Evolutionary conservation across 2,797 vertebrate genomes (phyloP).

Genomic region (Sebastes ruberrimus): DNA sequence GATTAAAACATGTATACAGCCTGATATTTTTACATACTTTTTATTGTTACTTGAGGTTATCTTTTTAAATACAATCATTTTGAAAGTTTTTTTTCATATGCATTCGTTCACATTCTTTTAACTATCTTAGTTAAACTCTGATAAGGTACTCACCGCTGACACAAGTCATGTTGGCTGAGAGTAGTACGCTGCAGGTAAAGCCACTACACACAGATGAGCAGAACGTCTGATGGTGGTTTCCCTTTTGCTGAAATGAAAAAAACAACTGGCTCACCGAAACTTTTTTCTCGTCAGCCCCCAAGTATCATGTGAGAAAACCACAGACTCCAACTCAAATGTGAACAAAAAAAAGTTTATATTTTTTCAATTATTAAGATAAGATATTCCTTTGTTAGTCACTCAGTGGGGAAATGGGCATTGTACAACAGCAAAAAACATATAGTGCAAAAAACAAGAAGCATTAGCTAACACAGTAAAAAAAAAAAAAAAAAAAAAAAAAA

Average conservation of each 20-base stretch:
- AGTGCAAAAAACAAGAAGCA: no score
- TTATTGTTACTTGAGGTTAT: background rate
- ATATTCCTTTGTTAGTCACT: no score
- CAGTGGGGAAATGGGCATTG: no score
- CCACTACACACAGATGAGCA: conserved; percentile 1
- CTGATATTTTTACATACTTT: background rate
- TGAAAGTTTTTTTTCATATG: background rate
- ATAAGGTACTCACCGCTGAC: conserved; percentile 60
- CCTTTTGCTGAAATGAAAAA: conserved; percentile 17
- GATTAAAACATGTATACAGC: background rate
- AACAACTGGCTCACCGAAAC: background rate
- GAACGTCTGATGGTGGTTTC: conserved; percentile 52
- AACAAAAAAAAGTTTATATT: background rate
- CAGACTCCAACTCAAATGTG: background rate
- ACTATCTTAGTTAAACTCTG: background rate
- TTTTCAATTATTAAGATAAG: background rate
- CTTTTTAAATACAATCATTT: background rate
- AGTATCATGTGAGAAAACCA: conserved; percentile 36
- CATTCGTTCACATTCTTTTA: background rate
- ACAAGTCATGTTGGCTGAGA: conserved; percentile 50
- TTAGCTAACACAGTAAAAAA: no score
- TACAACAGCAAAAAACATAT: no score
- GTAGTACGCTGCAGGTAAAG: background rate
- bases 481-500: no score
- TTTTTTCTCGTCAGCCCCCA: background rate